These are phyloP conservation scores for Myioborus miniatus DNA, from an alignment of 2,797 vertebrate genomes.

Conservation along the genomic window DNA sequence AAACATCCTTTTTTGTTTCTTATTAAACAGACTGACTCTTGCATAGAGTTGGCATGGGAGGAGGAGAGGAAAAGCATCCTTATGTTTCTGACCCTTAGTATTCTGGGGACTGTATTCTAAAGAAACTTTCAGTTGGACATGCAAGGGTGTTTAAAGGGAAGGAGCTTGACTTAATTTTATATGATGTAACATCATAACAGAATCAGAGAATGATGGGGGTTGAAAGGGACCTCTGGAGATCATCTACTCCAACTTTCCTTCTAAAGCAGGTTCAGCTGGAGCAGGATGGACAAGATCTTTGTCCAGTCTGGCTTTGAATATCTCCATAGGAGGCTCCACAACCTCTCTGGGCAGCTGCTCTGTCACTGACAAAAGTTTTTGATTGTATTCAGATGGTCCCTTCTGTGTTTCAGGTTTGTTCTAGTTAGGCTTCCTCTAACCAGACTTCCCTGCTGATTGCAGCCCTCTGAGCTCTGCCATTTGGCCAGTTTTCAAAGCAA, in stretches of 20 bases:
- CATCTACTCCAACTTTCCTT: neutral
- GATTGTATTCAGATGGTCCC: neutral
- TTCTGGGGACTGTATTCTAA: neutral
- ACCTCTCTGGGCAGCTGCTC: fast-evolving
- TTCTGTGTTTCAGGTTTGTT: neutral
- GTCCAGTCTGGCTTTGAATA: neutral
- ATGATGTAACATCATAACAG: neutral
- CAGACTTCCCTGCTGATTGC: neutral
- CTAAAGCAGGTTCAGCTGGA: neutral
- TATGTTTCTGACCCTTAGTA: neutral
- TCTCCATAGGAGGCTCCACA: neutral
- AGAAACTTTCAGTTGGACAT: neutral
- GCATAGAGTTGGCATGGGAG: neutral
- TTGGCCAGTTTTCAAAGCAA: neutral
- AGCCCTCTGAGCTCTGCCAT: neutral
- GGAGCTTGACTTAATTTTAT: neutral
- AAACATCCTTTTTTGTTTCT: neutral
- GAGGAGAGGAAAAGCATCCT: neutral
- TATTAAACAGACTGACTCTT: neutral
- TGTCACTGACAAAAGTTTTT: neutral
- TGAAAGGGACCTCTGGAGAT: neutral
- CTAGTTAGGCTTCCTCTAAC: neutral
- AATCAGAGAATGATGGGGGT: neutral
- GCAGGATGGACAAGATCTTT: neutral
- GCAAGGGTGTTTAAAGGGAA: neutral